Base-by-base conservation (phyloP, 2,113 vertebrate species). In the Osmerus eperlanus region DNA sequence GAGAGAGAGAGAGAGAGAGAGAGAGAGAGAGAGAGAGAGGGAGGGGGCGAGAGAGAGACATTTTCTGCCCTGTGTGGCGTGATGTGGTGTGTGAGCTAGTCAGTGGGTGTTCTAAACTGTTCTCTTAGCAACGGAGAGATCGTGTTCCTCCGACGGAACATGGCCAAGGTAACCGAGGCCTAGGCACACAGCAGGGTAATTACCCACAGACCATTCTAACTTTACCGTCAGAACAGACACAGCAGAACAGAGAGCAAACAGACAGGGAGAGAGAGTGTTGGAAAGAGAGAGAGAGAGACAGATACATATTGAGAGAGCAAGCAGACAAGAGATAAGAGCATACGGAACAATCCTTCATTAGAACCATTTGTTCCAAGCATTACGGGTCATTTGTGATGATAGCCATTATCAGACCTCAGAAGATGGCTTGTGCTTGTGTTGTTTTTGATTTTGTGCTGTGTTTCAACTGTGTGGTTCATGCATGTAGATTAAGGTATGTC, bases 101-200 rank as follows among this genome's bases (percentile, higher is more conserved):
- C 51, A 15, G 28, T 21, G 73, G 68, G 52, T 3, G 64, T 36
- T 41, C 62, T 65, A 53, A 53, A 36, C 65, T 53, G 56, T 68
- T 68, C 71, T 72, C 77, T 70, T 76, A 78, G 81, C 71, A 77
- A 76, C 55, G 0, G 69, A 51, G 52, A 68, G 53, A 32, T 21
- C 53, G 56, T 69, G 60, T 68, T 72, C 52, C 78, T 13, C 55
- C 59, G 71, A 36, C 14, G 67, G 52, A 51, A 32, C 67, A 66
- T n/a, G 19, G 71, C 28, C 58, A 58, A 8, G 29, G 71, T 67
- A 47, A 52, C 61, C 23, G 18, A 32, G 29, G 68, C 52, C 52
- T 64, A 63, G 65, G 54, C 54, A 56, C 54, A n/a, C 54, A 56
- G 54, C 54, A 56, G 54, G 54, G 65, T 67, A 70, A 67, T 70